phyloP scores from a whole-genome alignment of 2,113 vertebrate genomes.

The Pachycephala philippinensis region DNA sequence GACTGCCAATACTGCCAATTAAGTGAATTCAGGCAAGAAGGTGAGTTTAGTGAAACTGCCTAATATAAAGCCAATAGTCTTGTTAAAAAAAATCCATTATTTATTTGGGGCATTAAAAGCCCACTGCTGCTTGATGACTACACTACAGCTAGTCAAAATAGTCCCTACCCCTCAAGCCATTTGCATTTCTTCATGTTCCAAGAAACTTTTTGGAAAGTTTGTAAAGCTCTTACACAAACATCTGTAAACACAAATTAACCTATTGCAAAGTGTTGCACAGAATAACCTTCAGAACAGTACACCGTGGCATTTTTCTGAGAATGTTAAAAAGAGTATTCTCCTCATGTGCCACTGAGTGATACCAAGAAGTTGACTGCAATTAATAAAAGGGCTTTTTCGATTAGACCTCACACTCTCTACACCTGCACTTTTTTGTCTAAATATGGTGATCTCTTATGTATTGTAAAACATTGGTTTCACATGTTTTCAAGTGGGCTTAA shows the following conservation, averaged over 20 bases:
- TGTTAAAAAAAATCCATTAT: neutral
- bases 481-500: neutral
- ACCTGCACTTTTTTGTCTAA: neutral
- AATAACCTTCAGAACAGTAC: neutral
- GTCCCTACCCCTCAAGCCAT: neutral
- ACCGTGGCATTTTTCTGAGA: neutral
- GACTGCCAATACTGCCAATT: neutral
- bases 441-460: neutral
- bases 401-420: neutral
- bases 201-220: neutral
- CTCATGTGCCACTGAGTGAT: neutral
- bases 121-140: neutral
- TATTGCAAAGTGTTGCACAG: neutral
- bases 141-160: neutral
- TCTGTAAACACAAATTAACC: neutral
- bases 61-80: neutral
- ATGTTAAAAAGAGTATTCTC: neutral
- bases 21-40: neutral
- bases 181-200: neutral
- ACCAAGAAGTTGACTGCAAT: neutral
- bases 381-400: neutral
- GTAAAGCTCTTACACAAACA: neutral
- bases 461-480: neutral
- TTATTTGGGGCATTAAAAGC: neutral
- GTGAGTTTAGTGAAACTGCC: neutral